These are phyloP conservation scores for Casuarius casuarius DNA, from an alignment of 2,113 vertebrate genomes.

Conservation along the genomic window DNA sequence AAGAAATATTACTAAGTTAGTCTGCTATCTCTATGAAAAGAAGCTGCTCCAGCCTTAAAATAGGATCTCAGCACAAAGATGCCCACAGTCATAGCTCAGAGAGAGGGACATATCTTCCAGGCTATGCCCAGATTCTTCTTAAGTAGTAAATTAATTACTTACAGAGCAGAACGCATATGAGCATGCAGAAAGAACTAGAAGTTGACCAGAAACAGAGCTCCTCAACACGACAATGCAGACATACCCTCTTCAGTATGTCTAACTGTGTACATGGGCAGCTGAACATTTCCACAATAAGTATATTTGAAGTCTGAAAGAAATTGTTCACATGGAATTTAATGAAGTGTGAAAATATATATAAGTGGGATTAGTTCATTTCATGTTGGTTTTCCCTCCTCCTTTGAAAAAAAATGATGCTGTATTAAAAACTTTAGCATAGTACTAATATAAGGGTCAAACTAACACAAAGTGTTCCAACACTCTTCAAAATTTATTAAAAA, in stretches of 20 bases:
- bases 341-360: not conserved
- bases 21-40: not conserved
- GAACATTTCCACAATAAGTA: not conserved
- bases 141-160: not conserved
- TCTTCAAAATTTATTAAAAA: not conserved
- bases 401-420: not conserved
- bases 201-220: not conserved
- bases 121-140: not conserved
- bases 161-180: not conserved
- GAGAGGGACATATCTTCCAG: not conserved
- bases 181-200: not conserved
- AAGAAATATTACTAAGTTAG: not conserved
- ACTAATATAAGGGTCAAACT: not conserved
- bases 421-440: not conserved
- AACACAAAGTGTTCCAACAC: not conserved
- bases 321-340: not conserved
- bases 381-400: not conserved
- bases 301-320: not conserved
- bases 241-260: not conserved
- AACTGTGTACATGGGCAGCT: too few relatives aligned
- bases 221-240: not conserved
- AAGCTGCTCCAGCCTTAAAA: fast-evolving
- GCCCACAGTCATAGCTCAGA: not conserved
- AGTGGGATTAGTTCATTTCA: not conserved
- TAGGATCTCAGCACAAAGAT: not conserved